Evolutionary conservation across 2,888 invertebrate genomes (phyloP).

Genomic region (Acholoe squamosa): DNA sequence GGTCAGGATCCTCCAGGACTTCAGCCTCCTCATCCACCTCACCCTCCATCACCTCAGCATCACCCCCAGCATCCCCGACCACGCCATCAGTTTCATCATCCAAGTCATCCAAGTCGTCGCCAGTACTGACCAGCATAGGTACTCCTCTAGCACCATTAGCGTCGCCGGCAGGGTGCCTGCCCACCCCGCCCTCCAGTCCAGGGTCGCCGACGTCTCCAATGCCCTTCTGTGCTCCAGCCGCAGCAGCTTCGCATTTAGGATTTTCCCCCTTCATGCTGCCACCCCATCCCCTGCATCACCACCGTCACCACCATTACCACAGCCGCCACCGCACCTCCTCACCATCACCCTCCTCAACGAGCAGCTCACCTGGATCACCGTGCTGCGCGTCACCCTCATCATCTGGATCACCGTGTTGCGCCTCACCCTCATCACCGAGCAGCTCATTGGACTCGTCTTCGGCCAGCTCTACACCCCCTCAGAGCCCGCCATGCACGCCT

Average conservation of each 20-base stretch:
- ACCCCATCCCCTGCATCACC: background rate
- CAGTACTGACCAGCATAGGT: background rate
- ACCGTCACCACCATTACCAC: conserved; percentile 51
- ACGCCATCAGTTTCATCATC: conserved; percentile 64
- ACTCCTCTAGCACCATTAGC: background rate
- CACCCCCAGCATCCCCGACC: conserved; percentile 70
- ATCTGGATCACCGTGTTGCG: background rate
- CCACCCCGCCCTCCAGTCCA: conserved; percentile 55
- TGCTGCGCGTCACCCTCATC: background rate
- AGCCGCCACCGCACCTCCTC: background rate
- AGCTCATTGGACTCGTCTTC: background rate
- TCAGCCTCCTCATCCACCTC: conserved; percentile 20
- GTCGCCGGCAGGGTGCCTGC: conserved; percentile 7
- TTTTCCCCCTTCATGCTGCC: conserved; percentile 46
- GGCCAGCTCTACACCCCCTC: conserved; percentile 19
- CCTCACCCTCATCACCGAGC: background rate
- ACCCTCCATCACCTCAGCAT: conserved; percentile 9
- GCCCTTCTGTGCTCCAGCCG: conserved; percentile 13
- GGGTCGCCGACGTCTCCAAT: background rate
- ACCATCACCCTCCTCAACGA: background rate
- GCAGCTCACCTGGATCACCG: background rate
- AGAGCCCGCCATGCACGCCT: conserved; percentile 32
- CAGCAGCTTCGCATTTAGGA: conserved; percentile 3
- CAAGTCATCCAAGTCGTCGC: conserved; percentile 14
- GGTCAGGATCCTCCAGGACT: conserved; percentile 70